Percentiles rank a stretch among this genome's conserved stretches.
Conservation (phyloP, 2,797 vertebrate genomes). For the Microcaecilia unicolor region DNA sequence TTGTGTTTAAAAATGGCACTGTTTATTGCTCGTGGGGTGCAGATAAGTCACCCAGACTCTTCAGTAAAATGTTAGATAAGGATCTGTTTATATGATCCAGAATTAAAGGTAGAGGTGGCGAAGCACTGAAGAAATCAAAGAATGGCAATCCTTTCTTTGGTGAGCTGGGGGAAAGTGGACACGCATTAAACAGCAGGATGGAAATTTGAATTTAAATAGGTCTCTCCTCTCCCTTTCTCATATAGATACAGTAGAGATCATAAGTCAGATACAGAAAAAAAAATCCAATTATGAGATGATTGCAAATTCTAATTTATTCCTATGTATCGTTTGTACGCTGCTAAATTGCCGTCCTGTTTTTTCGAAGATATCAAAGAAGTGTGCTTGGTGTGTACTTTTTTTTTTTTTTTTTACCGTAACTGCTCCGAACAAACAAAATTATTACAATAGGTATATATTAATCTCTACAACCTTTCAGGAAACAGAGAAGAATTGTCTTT, state of each 20-base stretch:
- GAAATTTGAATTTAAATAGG: no score
- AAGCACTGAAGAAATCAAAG: no score
- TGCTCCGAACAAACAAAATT: not conserved
- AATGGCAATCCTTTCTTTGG: no score
- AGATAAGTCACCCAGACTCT: constrained; percentile 19
- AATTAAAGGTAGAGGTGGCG: constrained; percentile 38
- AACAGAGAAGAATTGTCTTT: no score
- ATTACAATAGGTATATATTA: not conserved
- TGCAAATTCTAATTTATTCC: no score
- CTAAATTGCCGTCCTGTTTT: constrained; percentile 16
- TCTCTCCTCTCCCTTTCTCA: no score
- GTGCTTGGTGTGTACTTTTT: constrained; percentile 27
- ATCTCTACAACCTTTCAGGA: not conserved
- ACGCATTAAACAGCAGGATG: not conserved
- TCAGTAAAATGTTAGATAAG: constrained; percentile 23
- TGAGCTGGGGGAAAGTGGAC: not conserved
- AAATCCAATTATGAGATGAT: no score
- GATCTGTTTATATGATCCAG: constrained; percentile 44
- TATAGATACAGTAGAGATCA: no score
- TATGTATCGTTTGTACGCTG: constrained; percentile 20
- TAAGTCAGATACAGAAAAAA: no score
- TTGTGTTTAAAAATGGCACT: constrained; percentile 11
- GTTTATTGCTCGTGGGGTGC: constrained; percentile 20
- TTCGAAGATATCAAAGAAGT: constrained; percentile 30
- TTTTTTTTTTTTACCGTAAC: constrained; percentile 1